Conservation (phyloP, 2,888 invertebrate species). For the Aphodius sticticus region DNA sequence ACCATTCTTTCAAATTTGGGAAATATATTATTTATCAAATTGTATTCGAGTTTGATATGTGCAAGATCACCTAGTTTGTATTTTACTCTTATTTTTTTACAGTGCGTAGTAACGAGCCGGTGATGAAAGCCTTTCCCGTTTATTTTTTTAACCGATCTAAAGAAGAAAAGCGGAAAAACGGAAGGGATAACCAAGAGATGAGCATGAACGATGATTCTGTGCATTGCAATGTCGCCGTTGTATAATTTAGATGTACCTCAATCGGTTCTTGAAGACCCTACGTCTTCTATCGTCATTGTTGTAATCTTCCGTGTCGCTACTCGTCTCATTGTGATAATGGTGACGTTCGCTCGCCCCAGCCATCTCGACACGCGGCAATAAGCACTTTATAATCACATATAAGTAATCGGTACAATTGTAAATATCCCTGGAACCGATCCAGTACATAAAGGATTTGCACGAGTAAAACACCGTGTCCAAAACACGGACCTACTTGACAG, state of each 20-base stretch:
- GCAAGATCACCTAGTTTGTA: too few species aligned
- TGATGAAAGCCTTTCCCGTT: not conserved
- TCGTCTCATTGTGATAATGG: conserved; percentile 68
- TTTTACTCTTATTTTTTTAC: too few species aligned
- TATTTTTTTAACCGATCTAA: not conserved
- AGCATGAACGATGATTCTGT: not conserved
- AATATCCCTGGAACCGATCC: conserved; percentile 55
- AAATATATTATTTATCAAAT: too few species aligned
- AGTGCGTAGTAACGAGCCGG: not conserved
- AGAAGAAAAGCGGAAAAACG: not conserved
- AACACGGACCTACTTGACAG: conserved; percentile 4
- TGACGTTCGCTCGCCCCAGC: conserved; percentile 57
- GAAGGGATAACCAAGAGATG: not conserved
- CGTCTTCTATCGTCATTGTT: conserved; percentile 74
- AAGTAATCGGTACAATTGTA: conserved; percentile 55
- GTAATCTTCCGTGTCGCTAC: conserved; percentile 88
- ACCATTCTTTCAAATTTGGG: too few species aligned
- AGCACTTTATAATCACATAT: conserved; percentile 56
- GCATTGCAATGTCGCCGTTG: conserved; percentile 14
- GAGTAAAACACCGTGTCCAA: not conserved
- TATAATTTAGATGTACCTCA: conserved; percentile 61
- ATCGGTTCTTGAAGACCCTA: conserved; percentile 74
- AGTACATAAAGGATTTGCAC: conserved; percentile 51
- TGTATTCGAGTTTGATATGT: too few species aligned
- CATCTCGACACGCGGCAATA: conserved; percentile 56